Evolutionary conservation across 2,888 invertebrate species (phyloP).

Genomic region (Cyrtodaria siliqua): DNA sequence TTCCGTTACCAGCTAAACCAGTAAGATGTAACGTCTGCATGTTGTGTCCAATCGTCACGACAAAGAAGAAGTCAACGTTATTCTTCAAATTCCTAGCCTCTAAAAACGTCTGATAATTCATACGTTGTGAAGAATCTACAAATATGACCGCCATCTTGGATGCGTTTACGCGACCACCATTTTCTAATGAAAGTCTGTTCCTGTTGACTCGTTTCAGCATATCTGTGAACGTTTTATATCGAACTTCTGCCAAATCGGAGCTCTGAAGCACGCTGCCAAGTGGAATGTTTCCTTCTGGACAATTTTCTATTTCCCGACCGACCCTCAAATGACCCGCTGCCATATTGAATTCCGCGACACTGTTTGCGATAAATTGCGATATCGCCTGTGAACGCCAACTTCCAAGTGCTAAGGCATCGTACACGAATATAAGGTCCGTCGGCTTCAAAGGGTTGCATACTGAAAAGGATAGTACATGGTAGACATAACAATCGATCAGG

Average conservation of each 20-base stretch:
- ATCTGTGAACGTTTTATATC: constrained; percentile 54
- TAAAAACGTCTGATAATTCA: constrained; percentile 45
- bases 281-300: constrained; percentile 58
- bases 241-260: constrained; percentile 41
- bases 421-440: constrained; percentile 68
- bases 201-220: constrained; percentile 55
- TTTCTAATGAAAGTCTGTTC: constrained; percentile 42
- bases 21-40: constrained; percentile 35
- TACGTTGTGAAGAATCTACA: constrained; percentile 51
- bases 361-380: constrained; percentile 59
- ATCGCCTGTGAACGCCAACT: constrained; percentile 63
- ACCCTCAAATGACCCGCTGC: constrained; percentile 54
- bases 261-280: constrained; percentile 51
- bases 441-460: constrained; percentile 52
- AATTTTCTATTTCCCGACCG: constrained; percentile 63
- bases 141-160: constrained; percentile 62
- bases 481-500: too few relatives aligned
- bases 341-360: constrained; percentile 50
- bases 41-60: constrained; percentile 52
- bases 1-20: constrained; percentile 36
- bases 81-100: constrained; percentile 45
- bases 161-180: constrained; percentile 59
- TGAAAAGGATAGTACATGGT: too few relatives aligned
- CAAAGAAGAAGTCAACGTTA: constrained; percentile 50
- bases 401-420: constrained; percentile 66